Evolutionary conservation across 1,140 invertebrate species (phyloP).

Genomic region (Nylanderia fulva): DNA sequence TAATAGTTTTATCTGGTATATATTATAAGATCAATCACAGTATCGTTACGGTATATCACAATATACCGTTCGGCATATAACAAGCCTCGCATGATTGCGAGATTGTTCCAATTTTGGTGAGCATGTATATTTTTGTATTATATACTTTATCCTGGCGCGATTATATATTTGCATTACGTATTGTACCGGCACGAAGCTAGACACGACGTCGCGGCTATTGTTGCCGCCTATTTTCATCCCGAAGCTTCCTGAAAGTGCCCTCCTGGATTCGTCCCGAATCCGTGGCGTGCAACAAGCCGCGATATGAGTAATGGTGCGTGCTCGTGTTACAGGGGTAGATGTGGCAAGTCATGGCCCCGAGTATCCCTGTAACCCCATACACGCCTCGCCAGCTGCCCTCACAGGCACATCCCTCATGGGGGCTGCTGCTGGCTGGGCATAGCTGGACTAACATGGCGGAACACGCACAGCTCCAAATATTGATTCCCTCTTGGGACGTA

Average conservation of each 20-base stretch:
- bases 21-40: not conserved
- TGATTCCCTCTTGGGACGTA: slow-evolving; percentile 80
- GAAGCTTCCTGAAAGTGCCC: slow-evolving; percentile 69
- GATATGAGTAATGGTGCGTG: slow-evolving; percentile 86
- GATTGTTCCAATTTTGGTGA: not conserved
- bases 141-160: not conserved
- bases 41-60: not conserved
- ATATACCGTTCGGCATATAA: not conserved
- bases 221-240: slow-evolving; percentile 70
- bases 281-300: slow-evolving; percentile 81
- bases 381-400: slow-evolving; percentile 80
- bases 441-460: slow-evolving; percentile 81
- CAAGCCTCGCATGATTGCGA: not conserved
- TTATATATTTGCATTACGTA: slow-evolving; percentile 28
- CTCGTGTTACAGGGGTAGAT: slow-evolving; percentile 82
- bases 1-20: not conserved
- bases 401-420: slow-evolving; percentile 77
- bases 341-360: slow-evolving; percentile 83
- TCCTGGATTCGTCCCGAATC: slow-evolving; percentile 73
- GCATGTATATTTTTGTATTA: slow-evolving; percentile 16
- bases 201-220: slow-evolving; percentile 59
- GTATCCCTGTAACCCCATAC: slow-evolving; percentile 78
- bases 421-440: slow-evolving; percentile 68
- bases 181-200: slow-evolving; percentile 19
- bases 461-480: slow-evolving; percentile 83